phyloP scores from a whole-genome alignment of 2,113 vertebrate genomes.

The Macrotis lagotis region DNA sequence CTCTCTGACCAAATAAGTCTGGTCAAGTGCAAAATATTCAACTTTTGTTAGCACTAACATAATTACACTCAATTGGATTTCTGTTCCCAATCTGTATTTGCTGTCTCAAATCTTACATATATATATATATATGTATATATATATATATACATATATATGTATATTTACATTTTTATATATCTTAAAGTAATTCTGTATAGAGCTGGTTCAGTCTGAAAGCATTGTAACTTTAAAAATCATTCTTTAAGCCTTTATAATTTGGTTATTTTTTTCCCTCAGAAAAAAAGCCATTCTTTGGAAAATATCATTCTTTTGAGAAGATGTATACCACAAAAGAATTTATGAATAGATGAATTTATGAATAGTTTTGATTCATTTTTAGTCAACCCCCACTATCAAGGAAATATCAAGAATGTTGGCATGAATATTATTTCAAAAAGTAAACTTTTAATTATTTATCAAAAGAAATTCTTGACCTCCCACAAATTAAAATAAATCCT shows the following conservation, averaged over 20 bases:
- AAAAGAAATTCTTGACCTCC: conserved; percentile 37
- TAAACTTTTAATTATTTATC: conserved; percentile 31
- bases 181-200: not conserved
- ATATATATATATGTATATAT: too few relatives aligned
- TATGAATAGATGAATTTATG: conserved; percentile 25
- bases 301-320: conserved; percentile 23
- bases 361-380: conserved; percentile 43
- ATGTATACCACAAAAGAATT: conserved; percentile 17
- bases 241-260: conserved; percentile 11
- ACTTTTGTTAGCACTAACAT: not conserved
- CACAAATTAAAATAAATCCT: conserved; percentile 33
- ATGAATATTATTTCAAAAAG: conserved; percentile 27
- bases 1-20: not conserved
- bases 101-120: not conserved
- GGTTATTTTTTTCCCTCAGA: conserved; percentile 30
- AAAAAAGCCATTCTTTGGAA: not conserved
- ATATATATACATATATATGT: too few relatives aligned
- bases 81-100: not conserved
- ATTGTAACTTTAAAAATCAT: conserved; percentile 27
- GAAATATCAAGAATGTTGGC: conserved; percentile 30
- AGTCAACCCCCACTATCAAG: conserved; percentile 22
- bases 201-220: not conserved
- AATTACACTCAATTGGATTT: not conserved
- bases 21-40: not conserved
- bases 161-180: not conserved